A percentile compares a stretch with the other conserved stretches of the same genome.
Evolutionary conservation across 1,140 invertebrate genomes (phyloP).

Genomic region (Choristoneura fumiferana): DNA sequence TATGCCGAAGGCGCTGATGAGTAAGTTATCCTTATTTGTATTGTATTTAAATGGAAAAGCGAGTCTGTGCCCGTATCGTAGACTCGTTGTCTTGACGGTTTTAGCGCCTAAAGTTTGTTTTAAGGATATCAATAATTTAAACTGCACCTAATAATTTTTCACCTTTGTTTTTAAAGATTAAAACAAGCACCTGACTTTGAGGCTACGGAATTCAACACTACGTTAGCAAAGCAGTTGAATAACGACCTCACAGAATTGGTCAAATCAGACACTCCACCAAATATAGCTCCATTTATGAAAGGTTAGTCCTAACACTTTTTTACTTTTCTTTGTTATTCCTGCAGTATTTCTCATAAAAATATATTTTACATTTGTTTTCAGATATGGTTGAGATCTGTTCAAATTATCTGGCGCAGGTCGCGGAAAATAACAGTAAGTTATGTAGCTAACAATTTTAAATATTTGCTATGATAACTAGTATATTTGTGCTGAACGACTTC

Average conservation of each 20-base stretch:
- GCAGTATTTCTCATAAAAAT: neutral
- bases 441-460: too few species aligned
- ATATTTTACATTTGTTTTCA: constrained; percentile 37
- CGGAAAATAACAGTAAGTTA: constrained; percentile 60
- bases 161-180: constrained; percentile 34
- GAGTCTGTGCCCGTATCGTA: too few species aligned
- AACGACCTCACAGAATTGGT: constrained; percentile 33
- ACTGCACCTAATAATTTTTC: too few species aligned
- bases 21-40: constrained; percentile 31
- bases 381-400: constrained; percentile 54
- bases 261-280: constrained; percentile 38
- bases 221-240: constrained; percentile 40
- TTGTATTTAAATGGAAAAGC: too few species aligned
- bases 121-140: too few species aligned
- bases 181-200: constrained; percentile 44
- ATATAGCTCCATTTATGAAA: constrained; percentile 47
- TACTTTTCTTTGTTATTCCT: constrained; percentile 2
- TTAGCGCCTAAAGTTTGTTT: too few species aligned
- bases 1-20: constrained; percentile 47
- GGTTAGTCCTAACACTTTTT: too few species aligned
- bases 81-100: too few species aligned
- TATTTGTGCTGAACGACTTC: too few species aligned
- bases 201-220: constrained; percentile 47
- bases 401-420: constrained; percentile 54
- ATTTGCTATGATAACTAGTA: too few species aligned